Evolutionary conservation across 2,113 vertebrate species (phyloP).

Genomic region (Leucopternis melanops): DNA sequence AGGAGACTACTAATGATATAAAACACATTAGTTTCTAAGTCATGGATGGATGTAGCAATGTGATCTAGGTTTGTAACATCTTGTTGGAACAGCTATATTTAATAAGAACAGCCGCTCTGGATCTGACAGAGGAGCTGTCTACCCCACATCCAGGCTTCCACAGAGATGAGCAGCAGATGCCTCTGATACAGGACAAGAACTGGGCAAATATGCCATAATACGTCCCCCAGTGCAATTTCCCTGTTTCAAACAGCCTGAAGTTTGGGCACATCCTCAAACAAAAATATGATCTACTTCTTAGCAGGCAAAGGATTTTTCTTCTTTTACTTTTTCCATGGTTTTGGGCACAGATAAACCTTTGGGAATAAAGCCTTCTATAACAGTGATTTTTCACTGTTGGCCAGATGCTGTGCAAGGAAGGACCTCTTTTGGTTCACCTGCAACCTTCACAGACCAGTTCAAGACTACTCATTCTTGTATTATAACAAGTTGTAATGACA

Average conservation of each 20-base stretch:
- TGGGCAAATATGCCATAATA: not conserved
- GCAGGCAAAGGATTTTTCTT: not conserved
- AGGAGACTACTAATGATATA: too few relatives aligned
- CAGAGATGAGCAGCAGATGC: not conserved
- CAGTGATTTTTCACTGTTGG: not conserved
- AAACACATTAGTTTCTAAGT: too few relatives aligned
- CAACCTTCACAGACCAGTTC: not conserved
- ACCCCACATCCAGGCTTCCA: not conserved
- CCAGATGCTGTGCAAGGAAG: not conserved
- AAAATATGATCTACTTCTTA: not conserved
- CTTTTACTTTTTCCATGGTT: not conserved
- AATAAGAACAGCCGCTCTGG: not conserved
- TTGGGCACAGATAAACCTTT: not conserved
- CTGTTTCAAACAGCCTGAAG: not conserved
- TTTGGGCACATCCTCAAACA: not conserved
- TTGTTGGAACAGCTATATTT: not conserved
- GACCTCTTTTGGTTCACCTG: not conserved
- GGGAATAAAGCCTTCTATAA: not conserved
- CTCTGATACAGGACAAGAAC: not conserved
- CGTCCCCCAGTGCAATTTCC: not conserved
- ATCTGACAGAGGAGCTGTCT: not conserved
- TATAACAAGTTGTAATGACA: not conserved
- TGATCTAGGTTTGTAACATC: not conserved
- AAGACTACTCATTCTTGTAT: not conserved
- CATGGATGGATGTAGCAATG: too few relatives aligned